Base-by-base conservation (phyloP, 2,797 vertebrate genomes). In the Spea hammondii region DNA sequence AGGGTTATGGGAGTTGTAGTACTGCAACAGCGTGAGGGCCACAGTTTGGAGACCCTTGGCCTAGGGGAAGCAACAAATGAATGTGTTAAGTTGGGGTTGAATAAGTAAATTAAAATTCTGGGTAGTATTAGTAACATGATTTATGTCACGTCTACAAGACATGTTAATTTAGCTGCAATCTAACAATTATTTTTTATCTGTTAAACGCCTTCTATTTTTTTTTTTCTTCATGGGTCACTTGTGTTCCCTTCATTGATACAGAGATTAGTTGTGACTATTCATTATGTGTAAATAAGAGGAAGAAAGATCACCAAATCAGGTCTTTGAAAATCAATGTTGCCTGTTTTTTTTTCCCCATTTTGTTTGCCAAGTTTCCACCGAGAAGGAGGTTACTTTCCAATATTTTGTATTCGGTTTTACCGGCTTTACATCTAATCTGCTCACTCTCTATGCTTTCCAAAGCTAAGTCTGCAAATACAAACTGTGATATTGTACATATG, bases 241-340 rank as follows among this genome's bases (percentile, higher is more conserved):
- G 12, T 60, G 13, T 69, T 72, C 44, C 46, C 6, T 60, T 72
- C 65, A 44, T 17, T 69, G 49, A 17, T 53, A 45, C 6, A 17
- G 12, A 72, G 70, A 72, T 72, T 62, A 72, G 67, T 46, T 13
- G 44, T 72, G 44, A 47, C 70, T 48, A 7, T 49, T 62, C 13
- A 57, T 44, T 49, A 60, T 60, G 53, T 72, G 54, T 49, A 72
- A 72, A 10, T 17, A 45, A 9, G 53, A 60, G 12, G 5, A 48
- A 48, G 69, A 71, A 32, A 55, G 45, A 60, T 47, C 70, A 48
- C 55, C 54, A 47, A 48, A 60, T 48, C 70, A 72, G 45, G 7
- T 11, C 45, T 48, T 72, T 62, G 55, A 57, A 62, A 72, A 59
- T 59, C 70, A 14, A 59, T 48, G 55, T 72, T 62, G 70, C 60